Evolutionary conservation across 2,797 vertebrate species (phyloP).

Genomic region (Propithecus deckenii): DNA sequence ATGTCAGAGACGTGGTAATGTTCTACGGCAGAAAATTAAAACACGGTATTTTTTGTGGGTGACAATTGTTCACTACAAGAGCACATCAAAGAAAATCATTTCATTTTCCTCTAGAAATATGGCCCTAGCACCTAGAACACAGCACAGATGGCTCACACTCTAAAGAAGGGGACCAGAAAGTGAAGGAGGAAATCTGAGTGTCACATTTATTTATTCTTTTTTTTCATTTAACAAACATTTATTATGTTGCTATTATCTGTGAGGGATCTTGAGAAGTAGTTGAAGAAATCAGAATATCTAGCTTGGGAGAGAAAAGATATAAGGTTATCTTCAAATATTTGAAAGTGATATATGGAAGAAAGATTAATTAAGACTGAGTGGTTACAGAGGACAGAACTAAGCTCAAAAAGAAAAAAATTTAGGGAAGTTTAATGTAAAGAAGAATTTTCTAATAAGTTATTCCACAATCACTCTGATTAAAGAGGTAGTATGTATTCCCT

Average conservation of each 20-base stretch:
- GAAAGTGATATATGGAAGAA: neutral
- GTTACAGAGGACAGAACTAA: neutral
- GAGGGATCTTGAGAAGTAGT: neutral
- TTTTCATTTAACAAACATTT: neutral
- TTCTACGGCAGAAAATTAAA: slow-evolving; percentile 40
- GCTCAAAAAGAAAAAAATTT: neutral
- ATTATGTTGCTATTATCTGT: neutral
- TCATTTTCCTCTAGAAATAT: slow-evolving; percentile 10
- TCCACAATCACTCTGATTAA: neutral
- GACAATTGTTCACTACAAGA: neutral
- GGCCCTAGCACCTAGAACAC: neutral
- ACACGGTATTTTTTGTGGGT: neutral
- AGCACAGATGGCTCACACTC: neutral
- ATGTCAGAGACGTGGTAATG: slow-evolving; percentile 54
- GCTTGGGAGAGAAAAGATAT: neutral
- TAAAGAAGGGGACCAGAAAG: neutral
- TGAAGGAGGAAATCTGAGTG: neutral
- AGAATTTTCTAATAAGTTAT: neutral
- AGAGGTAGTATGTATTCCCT: neutral
- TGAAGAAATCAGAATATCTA: neutral
- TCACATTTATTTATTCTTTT: neutral
- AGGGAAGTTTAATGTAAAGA: neutral
- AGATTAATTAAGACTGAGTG: neutral
- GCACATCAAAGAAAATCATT: neutral
- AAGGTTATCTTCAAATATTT: neutral